Base-by-base conservation (phyloP, 2,888 invertebrate species). In the Hesperia comma region DNA sequence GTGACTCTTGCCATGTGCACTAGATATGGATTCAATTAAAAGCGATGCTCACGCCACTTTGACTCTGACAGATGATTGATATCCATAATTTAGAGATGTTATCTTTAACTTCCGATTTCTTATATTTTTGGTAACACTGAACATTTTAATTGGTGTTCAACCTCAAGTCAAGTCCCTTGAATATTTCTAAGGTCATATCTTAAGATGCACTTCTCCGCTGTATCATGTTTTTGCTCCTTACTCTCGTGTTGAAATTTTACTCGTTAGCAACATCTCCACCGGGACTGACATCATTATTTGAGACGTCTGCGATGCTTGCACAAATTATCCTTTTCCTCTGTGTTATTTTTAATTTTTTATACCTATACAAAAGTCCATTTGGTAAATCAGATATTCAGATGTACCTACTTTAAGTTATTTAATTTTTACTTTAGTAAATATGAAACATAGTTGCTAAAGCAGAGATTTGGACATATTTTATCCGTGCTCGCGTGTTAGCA, bases 271-370 rank as follows among this genome's bases (percentile, higher is more conserved):
- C 43, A 43, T 17, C 12, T 12, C 41, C 14, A 17, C 14, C 14
- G 26, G 32, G 15, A 40, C 17, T 41, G 41, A 62, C 32, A 41
- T 15, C 41, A 26, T 41, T 46, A 51, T 53, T 61, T 40, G 61
- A 61, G 40, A 12, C 5, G 17, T 54, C 54, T 54, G 40, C 15
- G 15, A 21, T 41, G 21, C 19, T 53, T 62, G 26, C 41, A 19
- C 3, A 19, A 2, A 26, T 61, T 14, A 26, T 26, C 10, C 41
- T 62, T 54, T 26, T 62, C 53, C 17, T 49, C 17, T 43, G 46
- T 58, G 6, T 49, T 49, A 49, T 49, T 49, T 19, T 1, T 8
- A 49, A 58, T 46, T 15, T 15, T 32, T 58, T 7, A 46, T 15
- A n/a, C n/a, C n/a, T n/a, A n/a, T n/a, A n/a, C n/a, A 32, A 32